These are phyloP conservation scores for Tragelaphus buxtoni DNA, from an alignment of 2,113 vertebrate genomes.

Conservation along the genomic window DNA sequence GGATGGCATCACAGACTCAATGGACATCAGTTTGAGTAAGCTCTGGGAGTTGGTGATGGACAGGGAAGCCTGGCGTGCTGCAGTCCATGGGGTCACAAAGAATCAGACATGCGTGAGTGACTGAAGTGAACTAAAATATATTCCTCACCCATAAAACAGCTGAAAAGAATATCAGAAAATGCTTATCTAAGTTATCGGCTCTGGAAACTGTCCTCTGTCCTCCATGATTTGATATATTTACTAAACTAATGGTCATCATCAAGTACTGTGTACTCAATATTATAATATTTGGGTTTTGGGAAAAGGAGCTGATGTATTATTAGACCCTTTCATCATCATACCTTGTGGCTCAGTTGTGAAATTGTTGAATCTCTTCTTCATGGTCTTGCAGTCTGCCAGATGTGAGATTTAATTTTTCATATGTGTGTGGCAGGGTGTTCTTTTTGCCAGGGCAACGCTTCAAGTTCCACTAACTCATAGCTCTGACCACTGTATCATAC, in stretches of 20 bases:
- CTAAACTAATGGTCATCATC: not conserved
- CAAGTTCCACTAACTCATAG: not conserved
- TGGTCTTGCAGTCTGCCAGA: not conserved
- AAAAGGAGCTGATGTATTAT: not conserved
- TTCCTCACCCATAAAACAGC: not conserved
- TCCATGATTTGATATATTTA: not conserved
- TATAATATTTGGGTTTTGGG: not conserved
- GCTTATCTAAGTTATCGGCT: not conserved
- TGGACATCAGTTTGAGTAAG: not conserved
- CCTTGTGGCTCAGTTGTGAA: not conserved
- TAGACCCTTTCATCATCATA: not conserved
- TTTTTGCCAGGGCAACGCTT: not conserved
- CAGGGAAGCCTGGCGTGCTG: not conserved
- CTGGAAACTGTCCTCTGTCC: not conserved
- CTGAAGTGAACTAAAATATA: not conserved
- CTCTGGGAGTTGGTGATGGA: not conserved
- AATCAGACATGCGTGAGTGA: not conserved
- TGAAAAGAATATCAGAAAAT: not conserved
- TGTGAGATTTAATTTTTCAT: not conserved
- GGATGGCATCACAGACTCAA: not conserved
- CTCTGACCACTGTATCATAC: not conserved
- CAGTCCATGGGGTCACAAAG: not conserved
- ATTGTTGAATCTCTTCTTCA: not conserved
- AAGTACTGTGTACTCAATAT: not conserved
- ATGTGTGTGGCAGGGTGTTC: not conserved